Percentiles rank a stretch among this genome's conserved stretches.
Conservation (phyloP, 53 echinoderm and acorn worm genomes). For the Hippasteria phrygiana region DNA sequence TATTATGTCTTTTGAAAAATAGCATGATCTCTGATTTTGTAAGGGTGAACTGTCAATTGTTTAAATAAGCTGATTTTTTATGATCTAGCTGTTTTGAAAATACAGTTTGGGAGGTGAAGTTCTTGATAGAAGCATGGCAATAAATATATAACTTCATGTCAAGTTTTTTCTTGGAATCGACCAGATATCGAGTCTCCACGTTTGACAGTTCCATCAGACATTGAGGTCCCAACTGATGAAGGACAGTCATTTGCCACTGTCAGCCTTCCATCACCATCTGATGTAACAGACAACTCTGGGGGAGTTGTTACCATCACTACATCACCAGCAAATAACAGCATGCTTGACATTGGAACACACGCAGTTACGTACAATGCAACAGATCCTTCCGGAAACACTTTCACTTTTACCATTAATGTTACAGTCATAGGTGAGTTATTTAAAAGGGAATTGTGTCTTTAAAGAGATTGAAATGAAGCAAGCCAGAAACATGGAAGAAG, state of each 20-base stretch:
- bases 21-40: no score
- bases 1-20: no score
- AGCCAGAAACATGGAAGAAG: no score
- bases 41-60: no score
- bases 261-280: neutral
- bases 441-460: no score
- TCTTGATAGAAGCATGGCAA: no score
- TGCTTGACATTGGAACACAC: neutral
- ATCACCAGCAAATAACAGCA: neutral
- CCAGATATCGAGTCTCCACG: conserved; percentile 10
- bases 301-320: neutral
- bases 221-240: neutral
- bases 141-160: neutral
- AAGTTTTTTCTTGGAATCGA: neutral
- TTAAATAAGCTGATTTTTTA: no score
- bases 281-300: conserved; percentile 19
- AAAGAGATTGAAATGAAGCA: no score
- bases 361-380: neutral
- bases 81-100: no score
- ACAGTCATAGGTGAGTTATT: neutral
- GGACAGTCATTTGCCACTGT: neutral
- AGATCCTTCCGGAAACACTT: neutral
- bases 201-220: neutral
- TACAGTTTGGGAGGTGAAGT: no score
- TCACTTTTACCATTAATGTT: neutral